Evolutionary conservation across 2,888 invertebrate species (phyloP).

Genomic region (Drosophila aldrichi): DNA sequence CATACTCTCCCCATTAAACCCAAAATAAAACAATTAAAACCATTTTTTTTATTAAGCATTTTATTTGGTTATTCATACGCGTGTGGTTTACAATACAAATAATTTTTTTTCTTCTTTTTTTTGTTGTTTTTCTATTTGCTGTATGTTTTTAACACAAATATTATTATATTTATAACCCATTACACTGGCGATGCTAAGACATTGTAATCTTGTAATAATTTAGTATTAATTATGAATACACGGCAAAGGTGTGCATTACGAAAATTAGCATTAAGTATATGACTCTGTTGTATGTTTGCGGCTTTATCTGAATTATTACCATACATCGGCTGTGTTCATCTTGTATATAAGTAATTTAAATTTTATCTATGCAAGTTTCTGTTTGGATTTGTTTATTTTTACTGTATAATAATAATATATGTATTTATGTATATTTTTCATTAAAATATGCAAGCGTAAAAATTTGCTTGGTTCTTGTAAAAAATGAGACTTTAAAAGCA

Average conservation of each 20-base stretch:
- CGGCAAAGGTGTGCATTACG: slow-evolving; percentile 67
- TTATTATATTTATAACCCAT: slow-evolving; percentile 59
- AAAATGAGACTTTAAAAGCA: slow-evolving; percentile 83
- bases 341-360: slow-evolving; percentile 62
- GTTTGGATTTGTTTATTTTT: slow-evolving; percentile 34
- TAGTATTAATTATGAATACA: slow-evolving; percentile 52
- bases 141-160: slow-evolving; percentile 76
- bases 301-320: slow-evolving; percentile 48
- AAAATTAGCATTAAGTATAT: slow-evolving; percentile 67
- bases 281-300: slow-evolving; percentile 42
- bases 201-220: slow-evolving; percentile 65
- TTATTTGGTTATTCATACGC: slow-evolving; percentile 80
- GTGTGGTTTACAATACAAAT: slow-evolving; percentile 83
- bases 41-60: slow-evolving; percentile 69
- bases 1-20: no score
- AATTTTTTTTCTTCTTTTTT: slow-evolving; percentile 42
- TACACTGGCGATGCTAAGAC: slow-evolving; percentile 69
- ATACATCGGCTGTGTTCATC: slow-evolving; percentile 41
- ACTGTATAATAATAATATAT: slow-evolving; percentile 66
- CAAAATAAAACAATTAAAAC: not conserved
- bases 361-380: slow-evolving; percentile 66
- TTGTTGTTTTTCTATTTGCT: slow-evolving; percentile 51
- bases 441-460: slow-evolving; percentile 81
- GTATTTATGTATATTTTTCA: slow-evolving; percentile 56
- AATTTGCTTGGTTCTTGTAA: slow-evolving; percentile 79